These are phyloP conservation scores for Mactromeris polynyma DNA, from an alignment of 2,888 invertebrate genomes.

Conservation along the genomic window DNA sequence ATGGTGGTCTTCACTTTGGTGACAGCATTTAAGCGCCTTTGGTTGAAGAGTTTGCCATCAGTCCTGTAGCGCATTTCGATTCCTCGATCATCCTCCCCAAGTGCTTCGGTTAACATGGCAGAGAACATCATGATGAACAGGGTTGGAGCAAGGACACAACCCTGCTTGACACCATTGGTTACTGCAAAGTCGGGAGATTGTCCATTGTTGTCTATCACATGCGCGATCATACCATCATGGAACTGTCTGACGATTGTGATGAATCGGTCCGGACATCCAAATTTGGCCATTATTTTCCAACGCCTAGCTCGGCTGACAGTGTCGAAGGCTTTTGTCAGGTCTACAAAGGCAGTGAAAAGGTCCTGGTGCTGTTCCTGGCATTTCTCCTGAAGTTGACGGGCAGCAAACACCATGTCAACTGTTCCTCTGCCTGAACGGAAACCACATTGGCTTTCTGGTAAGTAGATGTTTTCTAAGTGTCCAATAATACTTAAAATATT, in stretches of 20 bases:
- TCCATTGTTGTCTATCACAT: too few species aligned
- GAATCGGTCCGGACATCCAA: slow-evolving; percentile 4
- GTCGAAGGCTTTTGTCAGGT: too few species aligned
- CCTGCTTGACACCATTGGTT: slow-evolving; percentile 37
- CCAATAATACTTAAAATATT: neutral
- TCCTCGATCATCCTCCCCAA: neutral
- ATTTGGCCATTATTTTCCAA: slow-evolving; percentile 25
- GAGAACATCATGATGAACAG: slow-evolving; percentile 36
- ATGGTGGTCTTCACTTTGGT: neutral
- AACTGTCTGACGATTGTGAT: neutral
- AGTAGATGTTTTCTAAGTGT: too few species aligned
- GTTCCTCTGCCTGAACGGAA: too few species aligned
- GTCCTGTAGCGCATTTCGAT: neutral
- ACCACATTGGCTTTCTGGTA: too few species aligned
- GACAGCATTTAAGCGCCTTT: neutral
- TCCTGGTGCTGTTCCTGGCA: neutral
- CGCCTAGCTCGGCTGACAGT: too few species aligned
- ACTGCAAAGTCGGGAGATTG: too few species aligned
- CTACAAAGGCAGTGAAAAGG: neutral
- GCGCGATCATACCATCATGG: neutral
- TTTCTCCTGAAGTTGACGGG: too few species aligned
- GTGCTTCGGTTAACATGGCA: slow-evolving; percentile 27
- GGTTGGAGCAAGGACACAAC: slow-evolving; percentile 1
- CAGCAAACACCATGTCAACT: too few species aligned
- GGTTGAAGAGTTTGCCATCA: slow-evolving; percentile 37